Base-by-base conservation (phyloP, 2,888 invertebrate species). In the Hirtodrosophila alboralis region DNA sequence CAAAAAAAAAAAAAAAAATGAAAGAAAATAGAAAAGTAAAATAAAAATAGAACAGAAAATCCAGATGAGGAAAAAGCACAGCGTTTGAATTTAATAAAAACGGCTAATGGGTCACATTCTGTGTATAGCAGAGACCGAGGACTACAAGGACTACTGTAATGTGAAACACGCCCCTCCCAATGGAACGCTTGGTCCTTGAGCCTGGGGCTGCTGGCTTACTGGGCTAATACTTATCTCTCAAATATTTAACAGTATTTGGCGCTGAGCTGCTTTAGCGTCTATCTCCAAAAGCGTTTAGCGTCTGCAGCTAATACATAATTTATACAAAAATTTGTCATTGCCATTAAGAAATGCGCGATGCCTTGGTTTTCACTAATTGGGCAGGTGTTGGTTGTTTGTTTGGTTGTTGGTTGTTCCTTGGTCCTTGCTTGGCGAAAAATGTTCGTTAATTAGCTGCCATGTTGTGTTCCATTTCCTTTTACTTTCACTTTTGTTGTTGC, bases 291-390 rank as follows among this genome's bases (percentile, higher is more conserved):
- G 59, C 71, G 71, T 70, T 73, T 73, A 71, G 48, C 47, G 62
- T 65, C 56, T 44, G 26, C 14, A 48, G 75, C 81, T 77, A 71
- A 84, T 80, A 78, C 68, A 80, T 74, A 84, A 80, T 84, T 80
- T 80, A 80, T 84, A 78, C 44, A 83, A 76, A 76, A 80, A 80
- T 81, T 71, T 84, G 85, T 84, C 79, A 81, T 59, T 75, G 72
- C 73, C 67, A 75, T 80, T 84, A 84, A 68, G 84, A 67, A 67
- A 65, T 63, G 64, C 74, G 57, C 38, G 38, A 30, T 47, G 47
- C 44, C 44, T 56, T 53, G 69, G 63, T 61, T 63, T 49, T 66
- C 66, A 59, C 79, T 84, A 84, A 80, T 84, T 80, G 84, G 79
- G 40, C 79, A 80, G 84, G 84, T 80, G 84, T 52, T 59, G 58